Conservation (phyloP, 2,113 vertebrate species). For the Chlorodrepanis virens region DNA sequence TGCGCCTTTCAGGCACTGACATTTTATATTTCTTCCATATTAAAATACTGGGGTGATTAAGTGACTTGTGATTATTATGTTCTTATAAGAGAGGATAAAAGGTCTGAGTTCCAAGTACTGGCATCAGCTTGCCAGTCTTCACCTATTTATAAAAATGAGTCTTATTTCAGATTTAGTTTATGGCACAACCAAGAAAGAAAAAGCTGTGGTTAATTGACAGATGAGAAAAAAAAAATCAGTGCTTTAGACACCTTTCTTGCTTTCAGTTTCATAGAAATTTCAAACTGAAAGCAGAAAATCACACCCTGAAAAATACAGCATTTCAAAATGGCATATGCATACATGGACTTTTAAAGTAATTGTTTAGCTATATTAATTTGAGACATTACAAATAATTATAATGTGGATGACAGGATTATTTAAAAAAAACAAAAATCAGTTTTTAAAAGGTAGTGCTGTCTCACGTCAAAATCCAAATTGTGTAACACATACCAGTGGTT, state of each 20-base stretch:
- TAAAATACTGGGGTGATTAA: background rate
- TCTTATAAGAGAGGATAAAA: background rate
- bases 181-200: slow-evolving; percentile 63
- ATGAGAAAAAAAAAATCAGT: slow-evolving; percentile 28
- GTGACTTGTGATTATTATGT: background rate
- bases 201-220: background rate
- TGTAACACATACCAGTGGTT: background rate
- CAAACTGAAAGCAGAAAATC: slow-evolving; percentile 51
- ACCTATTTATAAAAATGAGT: background rate
- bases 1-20: background rate
- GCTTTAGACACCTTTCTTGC: slow-evolving; percentile 17
- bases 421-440: background rate
- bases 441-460: background rate
- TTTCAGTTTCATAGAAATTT: slow-evolving; percentile 45
- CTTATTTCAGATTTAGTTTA: slow-evolving; percentile 9
- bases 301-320: slow-evolving; percentile 40
- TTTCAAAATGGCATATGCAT: background rate
- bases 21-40: background rate
- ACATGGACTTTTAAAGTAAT: background rate
- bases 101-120: background rate
- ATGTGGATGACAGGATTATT: background rate
- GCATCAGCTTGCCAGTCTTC: background rate
- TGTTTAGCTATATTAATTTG: background rate
- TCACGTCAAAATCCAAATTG: background rate
- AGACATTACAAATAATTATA: background rate